Percentiles rank a stretch among this genome's conserved stretches.
Conservation (phyloP, 2,888 invertebrate genomes). For the Tachystola acroxantha region DNA sequence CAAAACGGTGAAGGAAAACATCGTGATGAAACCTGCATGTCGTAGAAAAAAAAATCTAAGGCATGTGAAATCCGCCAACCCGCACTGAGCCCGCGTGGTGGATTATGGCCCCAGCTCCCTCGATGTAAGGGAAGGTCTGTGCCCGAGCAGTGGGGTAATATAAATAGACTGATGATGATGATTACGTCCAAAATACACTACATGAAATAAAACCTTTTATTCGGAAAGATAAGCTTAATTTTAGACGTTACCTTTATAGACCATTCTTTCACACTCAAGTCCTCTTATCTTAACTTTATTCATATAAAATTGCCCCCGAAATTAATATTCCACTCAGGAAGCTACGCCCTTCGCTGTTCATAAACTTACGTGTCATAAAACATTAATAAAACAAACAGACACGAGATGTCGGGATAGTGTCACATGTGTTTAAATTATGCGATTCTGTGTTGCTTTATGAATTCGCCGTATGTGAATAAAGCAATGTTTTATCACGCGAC, state of each 20-base stretch:
- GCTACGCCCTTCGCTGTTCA: slow-evolving; percentile 25
- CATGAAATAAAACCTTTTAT: too few species aligned
- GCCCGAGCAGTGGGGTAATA: too few species aligned
- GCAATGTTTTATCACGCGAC: too few species aligned
- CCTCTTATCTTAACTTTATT: slow-evolving; percentile 27
- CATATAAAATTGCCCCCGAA: slow-evolving; percentile 27
- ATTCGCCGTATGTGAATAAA: slow-evolving; percentile 33
- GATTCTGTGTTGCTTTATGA: slow-evolving; percentile 34
- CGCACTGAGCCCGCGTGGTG: too few species aligned
- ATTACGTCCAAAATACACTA: too few species aligned
- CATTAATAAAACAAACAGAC: slow-evolving; percentile 43
- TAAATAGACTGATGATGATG: too few species aligned
- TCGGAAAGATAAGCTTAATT: neutral
- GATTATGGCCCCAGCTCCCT: too few species aligned
- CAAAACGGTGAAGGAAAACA: too few species aligned
- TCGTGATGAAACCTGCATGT: too few species aligned
- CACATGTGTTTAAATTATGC: slow-evolving; percentile 28
- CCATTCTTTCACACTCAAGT: slow-evolving; percentile 7
- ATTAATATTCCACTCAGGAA: slow-evolving; percentile 47
- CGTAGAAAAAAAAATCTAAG: too few species aligned
- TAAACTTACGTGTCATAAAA: slow-evolving; percentile 21
- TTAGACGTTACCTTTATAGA: neutral
- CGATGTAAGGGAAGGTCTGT: too few species aligned
- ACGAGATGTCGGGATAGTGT: slow-evolving; percentile 38
- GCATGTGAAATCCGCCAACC: too few species aligned